These are phyloP conservation scores for Hirundichthys speculiger DNA, from an alignment of 2,113 vertebrate species.

Conservation along the genomic window DNA sequence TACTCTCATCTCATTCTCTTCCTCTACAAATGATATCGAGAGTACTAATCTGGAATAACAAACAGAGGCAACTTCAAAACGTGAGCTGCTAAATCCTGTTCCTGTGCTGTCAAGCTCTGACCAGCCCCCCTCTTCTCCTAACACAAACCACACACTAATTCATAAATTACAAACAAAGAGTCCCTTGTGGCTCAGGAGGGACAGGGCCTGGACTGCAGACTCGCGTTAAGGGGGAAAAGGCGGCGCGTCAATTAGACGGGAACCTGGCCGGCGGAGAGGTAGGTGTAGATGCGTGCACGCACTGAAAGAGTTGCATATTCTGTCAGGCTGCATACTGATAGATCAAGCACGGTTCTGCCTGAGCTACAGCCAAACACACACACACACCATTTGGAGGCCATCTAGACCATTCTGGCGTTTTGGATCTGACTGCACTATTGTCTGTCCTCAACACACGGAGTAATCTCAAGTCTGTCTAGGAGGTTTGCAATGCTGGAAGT, in stretches of 20 bases:
- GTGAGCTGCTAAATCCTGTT: slow-evolving; percentile 30
- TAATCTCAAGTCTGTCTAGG: slow-evolving; percentile 21
- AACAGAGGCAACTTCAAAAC: slow-evolving; percentile 30
- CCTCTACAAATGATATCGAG: slow-evolving; percentile 26
- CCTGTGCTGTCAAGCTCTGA: slow-evolving; percentile 27
- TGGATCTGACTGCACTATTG: slow-evolving; percentile 45
- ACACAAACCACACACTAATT: slow-evolving; percentile 75
- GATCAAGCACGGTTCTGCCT: not conserved
- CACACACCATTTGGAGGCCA: slow-evolving; percentile 49
- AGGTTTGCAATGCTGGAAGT: no score
- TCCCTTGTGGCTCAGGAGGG: slow-evolving; percentile 75
- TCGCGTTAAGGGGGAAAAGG: slow-evolving; percentile 29
- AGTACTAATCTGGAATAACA: slow-evolving; percentile 46
- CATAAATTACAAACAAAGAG: slow-evolving; percentile 74
- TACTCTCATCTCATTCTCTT: slow-evolving; percentile 22
- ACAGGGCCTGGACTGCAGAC: slow-evolving; percentile 35
- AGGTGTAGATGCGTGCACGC: slow-evolving; percentile 38
- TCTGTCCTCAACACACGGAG: slow-evolving; percentile 6
- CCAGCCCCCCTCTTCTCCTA: slow-evolving; percentile 34
- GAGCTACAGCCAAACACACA: slow-evolving; percentile 16
- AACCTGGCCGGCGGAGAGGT: slow-evolving; percentile 45
- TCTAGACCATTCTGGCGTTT: slow-evolving; percentile 23
- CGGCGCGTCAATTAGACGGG: slow-evolving; percentile 38
- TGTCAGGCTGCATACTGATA: no score
- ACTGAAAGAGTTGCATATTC: no score